phyloP scores from a whole-genome alignment of 2,113 vertebrate species.

The Recurvirostra avosetta region DNA sequence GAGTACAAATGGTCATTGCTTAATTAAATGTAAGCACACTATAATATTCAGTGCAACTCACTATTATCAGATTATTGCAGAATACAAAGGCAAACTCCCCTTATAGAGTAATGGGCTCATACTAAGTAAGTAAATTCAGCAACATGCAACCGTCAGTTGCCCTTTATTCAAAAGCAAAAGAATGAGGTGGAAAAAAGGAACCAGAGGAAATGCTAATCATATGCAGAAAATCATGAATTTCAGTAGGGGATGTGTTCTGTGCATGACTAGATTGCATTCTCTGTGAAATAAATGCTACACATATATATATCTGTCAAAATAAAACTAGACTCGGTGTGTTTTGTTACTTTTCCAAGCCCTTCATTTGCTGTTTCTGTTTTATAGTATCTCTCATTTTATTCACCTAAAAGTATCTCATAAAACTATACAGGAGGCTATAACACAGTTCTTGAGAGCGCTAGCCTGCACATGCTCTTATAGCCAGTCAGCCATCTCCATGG shows the following conservation, averaged over 20 bases:
- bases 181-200: not conserved
- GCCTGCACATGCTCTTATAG: not conserved
- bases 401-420: not conserved
- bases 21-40: conserved; percentile 78
- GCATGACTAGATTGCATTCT: not conserved
- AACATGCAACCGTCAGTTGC: conserved; percentile 9
- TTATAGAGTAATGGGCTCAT: not conserved
- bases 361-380: not conserved
- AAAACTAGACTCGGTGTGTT: not conserved
- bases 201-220: not conserved
- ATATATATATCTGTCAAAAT: not conserved
- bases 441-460: not conserved
- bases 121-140: not conserved
- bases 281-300: not conserved
- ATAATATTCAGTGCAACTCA: conserved; percentile 70
- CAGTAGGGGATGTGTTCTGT: not conserved
- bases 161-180: conserved; percentile 25
- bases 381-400: not conserved
- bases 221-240: not conserved
- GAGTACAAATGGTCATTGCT: conserved; percentile 72
- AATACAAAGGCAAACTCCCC: conserved; percentile 4
- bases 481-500: not conserved
- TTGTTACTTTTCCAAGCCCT: not conserved
- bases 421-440: not conserved
- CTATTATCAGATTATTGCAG: conserved; percentile 72